phyloP scores from a whole-genome alignment of 2,113 vertebrate species.

The Dendrocopos noguchii region DNA sequence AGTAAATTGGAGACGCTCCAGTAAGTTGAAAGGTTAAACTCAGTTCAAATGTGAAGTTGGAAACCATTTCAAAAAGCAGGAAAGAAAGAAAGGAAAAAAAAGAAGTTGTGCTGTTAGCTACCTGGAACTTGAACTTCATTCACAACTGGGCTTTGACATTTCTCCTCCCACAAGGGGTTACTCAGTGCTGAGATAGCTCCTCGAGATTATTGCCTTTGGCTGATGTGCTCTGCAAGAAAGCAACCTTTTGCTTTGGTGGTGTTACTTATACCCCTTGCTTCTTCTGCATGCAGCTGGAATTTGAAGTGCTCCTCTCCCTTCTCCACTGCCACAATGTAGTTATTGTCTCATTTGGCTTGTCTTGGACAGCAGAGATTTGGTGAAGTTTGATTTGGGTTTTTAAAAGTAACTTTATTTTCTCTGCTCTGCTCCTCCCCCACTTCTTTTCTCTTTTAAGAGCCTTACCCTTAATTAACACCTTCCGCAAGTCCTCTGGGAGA shows the following conservation, averaged over 20 bases:
- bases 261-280: conserved; percentile 8
- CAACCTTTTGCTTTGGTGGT: conserved; percentile 47
- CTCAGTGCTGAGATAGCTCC: conserved; percentile 30
- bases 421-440: neutral
- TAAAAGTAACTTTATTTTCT: neutral
- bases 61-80: neutral
- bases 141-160: neutral
- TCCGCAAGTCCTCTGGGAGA: neutral
- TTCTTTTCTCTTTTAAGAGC: neutral
- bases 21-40: neutral
- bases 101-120: neutral
- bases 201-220: conserved; percentile 63
- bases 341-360: conserved; percentile 58
- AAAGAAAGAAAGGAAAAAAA: neutral
- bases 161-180: conserved; percentile 47
- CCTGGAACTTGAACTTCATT: conserved; percentile 19
- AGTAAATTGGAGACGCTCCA: neutral
- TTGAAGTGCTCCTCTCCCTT: conserved; percentile 32
- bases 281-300: conserved; percentile 29
- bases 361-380: conserved; percentile 43
- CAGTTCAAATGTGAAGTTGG: neutral
- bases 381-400: neutral
- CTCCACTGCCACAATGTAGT: conserved; percentile 30
- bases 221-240: conserved; percentile 14
- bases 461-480: conserved; percentile 11